Percentiles rank a stretch among this genome's conserved stretches.
These are phyloP conservation scores for Conus canariensis DNA, from an alignment of 2,888 invertebrate genomes.

Conservation along the genomic window DNA sequence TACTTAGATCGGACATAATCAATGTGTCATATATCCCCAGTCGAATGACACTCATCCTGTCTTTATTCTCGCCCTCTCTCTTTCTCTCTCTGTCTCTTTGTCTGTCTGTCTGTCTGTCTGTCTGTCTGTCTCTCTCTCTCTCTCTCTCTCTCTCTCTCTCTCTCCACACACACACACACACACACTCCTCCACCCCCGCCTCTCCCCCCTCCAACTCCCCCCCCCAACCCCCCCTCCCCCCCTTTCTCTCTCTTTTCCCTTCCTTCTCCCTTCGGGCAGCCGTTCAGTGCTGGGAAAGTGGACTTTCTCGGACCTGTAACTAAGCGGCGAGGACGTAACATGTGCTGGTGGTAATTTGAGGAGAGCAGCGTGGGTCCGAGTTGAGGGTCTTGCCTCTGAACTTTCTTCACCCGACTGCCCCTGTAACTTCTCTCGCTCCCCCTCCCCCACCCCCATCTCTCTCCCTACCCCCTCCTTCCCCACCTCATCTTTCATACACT, in stretches of 20 bases:
- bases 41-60: not conserved
- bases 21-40: no score
- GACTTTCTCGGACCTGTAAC: no score
- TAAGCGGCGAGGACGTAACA: no score
- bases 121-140: not conserved
- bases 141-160: slow-evolving; percentile 10
- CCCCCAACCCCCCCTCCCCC: no score
- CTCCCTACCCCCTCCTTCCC: not conserved
- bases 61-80: not conserved
- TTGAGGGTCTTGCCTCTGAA: not conserved
- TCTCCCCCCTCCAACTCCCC: no score
- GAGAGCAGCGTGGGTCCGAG: no score
- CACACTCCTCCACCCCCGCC: no score
- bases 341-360: no score
- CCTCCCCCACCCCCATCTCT: not conserved
- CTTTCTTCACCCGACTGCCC: not conserved
- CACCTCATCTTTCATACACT: not conserved
- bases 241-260: no score
- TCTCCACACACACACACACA: not conserved
- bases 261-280: no score
- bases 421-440: not conserved
- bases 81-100: not conserved
- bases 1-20: no score
- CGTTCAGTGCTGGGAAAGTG: no score
- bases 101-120: not conserved